Percentiles rank a stretch among this genome's conserved stretches.
These are phyloP conservation scores for Dissostichus mawsoni DNA, from an alignment of 2,113 vertebrate genomes.

Conservation along the genomic window DNA sequence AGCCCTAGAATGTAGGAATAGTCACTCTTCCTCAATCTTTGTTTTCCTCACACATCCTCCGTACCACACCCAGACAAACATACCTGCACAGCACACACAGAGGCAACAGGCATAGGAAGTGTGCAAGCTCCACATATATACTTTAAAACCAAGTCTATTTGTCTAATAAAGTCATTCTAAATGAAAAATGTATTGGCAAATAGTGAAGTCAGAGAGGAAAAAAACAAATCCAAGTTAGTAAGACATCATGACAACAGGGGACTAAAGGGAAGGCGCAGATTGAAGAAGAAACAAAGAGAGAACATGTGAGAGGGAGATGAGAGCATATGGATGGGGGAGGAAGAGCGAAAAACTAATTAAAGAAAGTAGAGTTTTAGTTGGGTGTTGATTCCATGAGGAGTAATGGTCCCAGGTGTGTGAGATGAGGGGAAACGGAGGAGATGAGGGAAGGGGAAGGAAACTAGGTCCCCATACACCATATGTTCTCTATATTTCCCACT, in stretches of 20 bases:
- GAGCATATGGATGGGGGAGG: conserved; percentile 43
- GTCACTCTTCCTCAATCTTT: conserved; percentile 4
- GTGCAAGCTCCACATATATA: background rate
- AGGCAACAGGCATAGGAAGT: background rate
- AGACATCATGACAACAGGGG: background rate
- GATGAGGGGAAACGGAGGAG: conserved; percentile 42
- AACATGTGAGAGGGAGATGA: conserved; percentile 25
- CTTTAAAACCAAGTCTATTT: background rate
- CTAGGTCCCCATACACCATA: conserved; percentile 49
- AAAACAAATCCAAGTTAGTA: conserved; percentile 5
- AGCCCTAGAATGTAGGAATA: conserved; percentile 30
- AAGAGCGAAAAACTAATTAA: conserved; percentile 60
- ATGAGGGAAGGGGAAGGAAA: conserved; percentile 46
- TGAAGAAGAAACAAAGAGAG: conserved; percentile 9
- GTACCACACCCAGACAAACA: conserved; percentile 14
- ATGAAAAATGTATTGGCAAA: background rate
- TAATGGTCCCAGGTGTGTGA: conserved; percentile 64
- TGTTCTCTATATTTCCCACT: conserved; percentile 47
- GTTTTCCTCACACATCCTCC: conserved; percentile 8
- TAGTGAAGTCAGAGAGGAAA: background rate
- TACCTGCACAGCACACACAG: background rate
- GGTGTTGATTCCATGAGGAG: conserved; percentile 61
- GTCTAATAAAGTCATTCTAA: background rate
- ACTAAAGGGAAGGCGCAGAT: conserved; percentile 9
- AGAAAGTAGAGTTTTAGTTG: conserved; percentile 64